A percentile compares a stretch with the other conserved stretches of the same genome.
phyloP scores from a whole-genome alignment of 1,140 invertebrate species.

The Carcinoscorpius rotundicauda region DNA sequence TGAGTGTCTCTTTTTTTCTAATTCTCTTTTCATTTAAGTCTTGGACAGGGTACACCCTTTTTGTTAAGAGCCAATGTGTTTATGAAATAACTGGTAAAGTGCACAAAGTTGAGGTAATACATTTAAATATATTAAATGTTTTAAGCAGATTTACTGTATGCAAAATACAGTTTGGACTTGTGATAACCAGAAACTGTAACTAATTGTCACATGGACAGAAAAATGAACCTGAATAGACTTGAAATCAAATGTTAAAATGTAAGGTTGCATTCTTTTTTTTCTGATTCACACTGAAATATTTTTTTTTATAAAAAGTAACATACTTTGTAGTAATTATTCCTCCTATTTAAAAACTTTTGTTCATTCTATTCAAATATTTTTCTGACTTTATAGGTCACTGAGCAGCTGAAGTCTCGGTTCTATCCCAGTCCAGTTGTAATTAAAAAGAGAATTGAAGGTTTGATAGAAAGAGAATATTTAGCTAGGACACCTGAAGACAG shows the following conservation, averaged over 20 bases:
- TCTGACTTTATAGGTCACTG: conserved; percentile 54
- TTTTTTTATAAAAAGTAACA: too few relatives aligned
- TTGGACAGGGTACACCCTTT: too few relatives aligned
- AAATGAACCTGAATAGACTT: too few relatives aligned
- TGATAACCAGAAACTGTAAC: not conserved
- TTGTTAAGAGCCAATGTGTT: too few relatives aligned
- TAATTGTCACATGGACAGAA: too few relatives aligned
- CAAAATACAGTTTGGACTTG: not conserved
- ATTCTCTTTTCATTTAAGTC: too few relatives aligned
- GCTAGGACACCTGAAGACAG: conserved; percentile 89
- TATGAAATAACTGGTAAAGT: too few relatives aligned
- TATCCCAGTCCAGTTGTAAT: conserved; percentile 94
- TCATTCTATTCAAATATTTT: conserved; percentile 13
- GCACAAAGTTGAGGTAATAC: too few relatives aligned
- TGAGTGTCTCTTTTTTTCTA: conserved; percentile 22
- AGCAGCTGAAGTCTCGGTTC: conserved; percentile 91
- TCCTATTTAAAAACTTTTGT: not conserved
- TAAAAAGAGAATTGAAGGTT: conserved; percentile 96
- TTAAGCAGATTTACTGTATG: not conserved
- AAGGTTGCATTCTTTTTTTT: too few relatives aligned
- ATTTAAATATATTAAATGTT: not conserved
- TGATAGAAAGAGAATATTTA: conserved; percentile 98
- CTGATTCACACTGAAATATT: too few relatives aligned
- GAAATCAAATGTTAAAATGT: too few relatives aligned
- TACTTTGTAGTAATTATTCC: too few relatives aligned